phyloP scores from a whole-genome alignment of 2,113 vertebrate species.

The Micromys minutus region DNA sequence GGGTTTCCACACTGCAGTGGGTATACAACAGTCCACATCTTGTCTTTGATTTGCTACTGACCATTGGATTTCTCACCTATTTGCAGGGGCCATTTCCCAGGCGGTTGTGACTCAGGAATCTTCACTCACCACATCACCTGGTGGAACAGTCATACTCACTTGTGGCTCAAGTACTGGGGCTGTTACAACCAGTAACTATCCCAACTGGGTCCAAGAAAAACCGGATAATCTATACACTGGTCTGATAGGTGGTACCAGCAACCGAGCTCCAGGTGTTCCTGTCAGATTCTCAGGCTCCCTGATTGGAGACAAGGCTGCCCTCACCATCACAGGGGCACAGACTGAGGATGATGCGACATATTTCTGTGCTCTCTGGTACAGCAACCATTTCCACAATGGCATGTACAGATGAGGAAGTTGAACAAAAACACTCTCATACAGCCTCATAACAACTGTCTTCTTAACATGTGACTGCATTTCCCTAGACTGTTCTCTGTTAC shows the following conservation, averaged over 20 bases:
- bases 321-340: too few species aligned
- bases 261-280: background rate
- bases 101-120: background rate
- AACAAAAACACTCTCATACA: too few species aligned
- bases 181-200: background rate
- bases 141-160: background rate
- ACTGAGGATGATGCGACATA: too few species aligned
- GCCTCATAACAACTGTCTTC: background rate
- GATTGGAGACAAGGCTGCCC: too few species aligned
- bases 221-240: background rate
- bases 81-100: conserved; percentile 13
- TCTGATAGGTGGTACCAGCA: background rate
- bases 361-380: too few species aligned
- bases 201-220: background rate
- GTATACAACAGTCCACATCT: background rate
- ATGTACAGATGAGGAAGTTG: too few species aligned
- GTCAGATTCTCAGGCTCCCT: background rate
- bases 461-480: background rate
- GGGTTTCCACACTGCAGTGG: background rate
- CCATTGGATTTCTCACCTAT: background rate
- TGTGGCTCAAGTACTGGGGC: background rate
- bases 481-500: background rate
- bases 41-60: background rate
- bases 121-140: background rate
- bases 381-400: too few species aligned